Conservation (phyloP, 2,888 invertebrate species). For the Sinotaia quadrata region DNA sequence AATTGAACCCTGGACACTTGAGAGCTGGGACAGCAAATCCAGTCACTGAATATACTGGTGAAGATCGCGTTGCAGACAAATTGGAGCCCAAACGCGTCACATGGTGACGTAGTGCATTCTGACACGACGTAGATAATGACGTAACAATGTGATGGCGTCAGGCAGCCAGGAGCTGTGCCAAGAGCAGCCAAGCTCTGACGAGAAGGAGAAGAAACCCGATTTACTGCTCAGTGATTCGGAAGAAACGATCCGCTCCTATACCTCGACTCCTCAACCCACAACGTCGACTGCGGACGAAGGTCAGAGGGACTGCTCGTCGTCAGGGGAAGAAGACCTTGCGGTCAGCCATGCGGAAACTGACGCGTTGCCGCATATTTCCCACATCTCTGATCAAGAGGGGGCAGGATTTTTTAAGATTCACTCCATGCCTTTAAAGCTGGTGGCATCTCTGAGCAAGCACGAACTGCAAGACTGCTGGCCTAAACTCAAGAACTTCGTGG, state of each 20-base stretch:
- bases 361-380: background rate
- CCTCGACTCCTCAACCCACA: background rate
- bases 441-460: slow-evolving; percentile 11
- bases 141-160: slow-evolving; percentile 26
- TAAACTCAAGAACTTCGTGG: slow-evolving; percentile 11
- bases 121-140: background rate
- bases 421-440: slow-evolving; percentile 7
- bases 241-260: background rate
- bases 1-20: too few relatives aligned
- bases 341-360: background rate
- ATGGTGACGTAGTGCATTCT: background rate
- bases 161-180: slow-evolving; percentile 19
- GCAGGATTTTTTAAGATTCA: slow-evolving; percentile 14
- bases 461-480: slow-evolving; percentile 18
- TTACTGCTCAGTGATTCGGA: too few relatives aligned
- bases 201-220: background rate
- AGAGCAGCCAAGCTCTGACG: slow-evolving; percentile 6
- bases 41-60: too few relatives aligned
- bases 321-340: background rate
- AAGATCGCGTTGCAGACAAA: too few relatives aligned
- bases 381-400: background rate
- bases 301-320: background rate
- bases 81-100: too few relatives aligned
- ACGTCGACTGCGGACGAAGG: background rate
- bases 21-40: too few relatives aligned